Evolutionary conservation across 2,797 vertebrate species (phyloP), one percentile per base, ranked within the genome.

Genomic region (Crax fasciolata): DNA sequence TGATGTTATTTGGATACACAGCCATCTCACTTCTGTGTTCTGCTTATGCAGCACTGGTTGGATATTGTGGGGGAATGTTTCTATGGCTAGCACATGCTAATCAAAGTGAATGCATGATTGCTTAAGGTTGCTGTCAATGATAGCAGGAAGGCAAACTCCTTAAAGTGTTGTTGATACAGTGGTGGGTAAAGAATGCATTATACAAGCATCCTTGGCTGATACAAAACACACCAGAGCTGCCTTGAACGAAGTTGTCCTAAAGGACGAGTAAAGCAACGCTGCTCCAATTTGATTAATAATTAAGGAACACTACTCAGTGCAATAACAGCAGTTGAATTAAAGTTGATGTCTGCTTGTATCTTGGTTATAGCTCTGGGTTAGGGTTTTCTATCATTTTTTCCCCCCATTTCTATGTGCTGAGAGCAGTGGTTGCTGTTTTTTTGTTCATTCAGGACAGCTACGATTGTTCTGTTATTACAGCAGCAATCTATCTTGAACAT

Each of bases 401-500:
- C 38, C 8, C 3, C 14, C 16, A 25, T 84, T 81, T 52, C 58
- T 46, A 0, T 57, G 46, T 43, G 74, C 83, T 55, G 19, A 15
- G 23, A 25, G 65, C 27, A 46, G 10, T 6, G 39, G 13, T 65
- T 71, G 68, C n/a, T 93, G 92, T 58, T 90, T 46, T 71, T 74
- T 66, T 89, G 61, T 48, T 83, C 38, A 3, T 23, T 75, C 61
- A 54, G 76, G 66, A 85, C 73, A 73, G 77, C 63, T 65, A 30
- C 48, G 21, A 17, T 10, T 32, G 68, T 52, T 82, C 24, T 67
- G 41, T 17, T 55, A 39, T 11, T 63, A 65, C 80, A 74, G 48
- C 0, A 1, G 38, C 41, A 27, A 10, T 84, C 55, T 68, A 0
- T n/a, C 62, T 28, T 1, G 1, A 71, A 44, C 57, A 20, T 54